Evolutionary conservation across 2,797 vertebrate species (phyloP), one percentile per base, ranked within the genome.

Genomic region (Aratinga solstitialis): DNA sequence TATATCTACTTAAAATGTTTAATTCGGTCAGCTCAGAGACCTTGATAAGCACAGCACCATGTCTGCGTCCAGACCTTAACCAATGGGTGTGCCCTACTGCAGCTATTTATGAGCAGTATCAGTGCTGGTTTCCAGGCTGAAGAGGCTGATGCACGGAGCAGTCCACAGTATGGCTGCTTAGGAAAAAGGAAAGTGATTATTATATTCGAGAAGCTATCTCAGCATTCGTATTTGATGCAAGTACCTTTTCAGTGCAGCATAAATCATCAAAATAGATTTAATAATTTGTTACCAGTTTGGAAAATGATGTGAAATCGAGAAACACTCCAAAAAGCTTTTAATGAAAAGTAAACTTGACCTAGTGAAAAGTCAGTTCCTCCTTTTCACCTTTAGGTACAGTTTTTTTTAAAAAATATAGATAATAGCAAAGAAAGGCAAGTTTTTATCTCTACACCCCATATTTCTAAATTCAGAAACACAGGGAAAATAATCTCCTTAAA

Each of bases 301-400:
- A 96, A 97, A 97, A 94, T 61, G 34, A 87, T 58, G 78, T 91
- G 78, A 91, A 96, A 96, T 94, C 58, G 93, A 97, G 85, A 96
- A 97, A 95, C 69, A 91, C 85, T 83, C 72, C 78, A 93, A 58
- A 27, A 94, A 94, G 91, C 88, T 97, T 97, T 96, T 92, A 95
- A 95, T 94, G 91, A 94, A 96, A 93, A 84, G 78, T 95, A 94
- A 96, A 92, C 73, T 86, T 96, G 82, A 97, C 71, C 12, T 92
- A 59, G 95, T 92, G 93, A 95, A 96, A 96, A 97, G 88, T 96
- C 95, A 87, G 79, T 96, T 97, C 86, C 90, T 92, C 83, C 94
- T 95, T 95, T 97, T 97, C 89, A 90, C 94, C 82, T 82, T 96
- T 94, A 86, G 23, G 51, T 90, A 94, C 89, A 87, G 65, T 90